Percentiles rank a stretch among this genome's conserved stretches.
phyloP scores from a whole-genome alignment of 2,113 vertebrate genomes.

The Rhinichthys klamathensis region DNA sequence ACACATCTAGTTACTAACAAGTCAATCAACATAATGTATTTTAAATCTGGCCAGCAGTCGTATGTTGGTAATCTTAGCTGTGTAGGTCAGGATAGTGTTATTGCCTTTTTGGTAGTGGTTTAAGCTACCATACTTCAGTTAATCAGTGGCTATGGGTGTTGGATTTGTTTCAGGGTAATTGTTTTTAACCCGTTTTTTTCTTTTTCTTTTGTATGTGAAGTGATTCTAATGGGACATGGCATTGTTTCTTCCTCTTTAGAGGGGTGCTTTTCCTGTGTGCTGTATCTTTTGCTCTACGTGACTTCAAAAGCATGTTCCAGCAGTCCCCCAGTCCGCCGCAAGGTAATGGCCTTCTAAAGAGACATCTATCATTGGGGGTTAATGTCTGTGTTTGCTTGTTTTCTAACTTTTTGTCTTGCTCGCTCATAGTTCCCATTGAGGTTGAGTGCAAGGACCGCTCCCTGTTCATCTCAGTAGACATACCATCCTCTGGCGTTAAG shows the following conservation, averaged over 20 bases:
- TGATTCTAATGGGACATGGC: accelerated
- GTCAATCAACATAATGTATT: background rate
- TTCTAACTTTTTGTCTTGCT: background rate
- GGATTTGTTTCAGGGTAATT: slow-evolving; percentile 43
- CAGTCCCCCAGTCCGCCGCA: background rate
- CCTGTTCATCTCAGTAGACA: slow-evolving; percentile 54
- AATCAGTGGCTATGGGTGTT: slow-evolving; percentile 58
- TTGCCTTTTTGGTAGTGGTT: slow-evolving; percentile 52
- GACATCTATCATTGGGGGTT: background rate
- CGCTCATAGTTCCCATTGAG: background rate
- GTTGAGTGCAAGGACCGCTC: slow-evolving; percentile 40
- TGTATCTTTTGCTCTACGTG: background rate
- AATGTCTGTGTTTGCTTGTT: background rate
- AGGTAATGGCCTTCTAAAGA: background rate
- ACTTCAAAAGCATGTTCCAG: background rate
- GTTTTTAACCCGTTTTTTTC: background rate
- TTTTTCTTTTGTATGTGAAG: background rate
- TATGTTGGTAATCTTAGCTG: accelerated
- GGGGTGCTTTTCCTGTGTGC: slow-evolving; percentile 45
- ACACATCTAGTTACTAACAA: background rate
- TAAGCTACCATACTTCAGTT: slow-evolving; percentile 58
- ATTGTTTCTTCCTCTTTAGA: slow-evolving; percentile 48
- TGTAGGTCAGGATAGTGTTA: background rate
- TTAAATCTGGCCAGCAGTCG: background rate
- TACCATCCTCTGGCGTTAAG: slow-evolving; percentile 41